Evolutionary conservation across 2,113 vertebrate genomes (phyloP).

Genomic region (Neomonachus schauinslandi): DNA sequence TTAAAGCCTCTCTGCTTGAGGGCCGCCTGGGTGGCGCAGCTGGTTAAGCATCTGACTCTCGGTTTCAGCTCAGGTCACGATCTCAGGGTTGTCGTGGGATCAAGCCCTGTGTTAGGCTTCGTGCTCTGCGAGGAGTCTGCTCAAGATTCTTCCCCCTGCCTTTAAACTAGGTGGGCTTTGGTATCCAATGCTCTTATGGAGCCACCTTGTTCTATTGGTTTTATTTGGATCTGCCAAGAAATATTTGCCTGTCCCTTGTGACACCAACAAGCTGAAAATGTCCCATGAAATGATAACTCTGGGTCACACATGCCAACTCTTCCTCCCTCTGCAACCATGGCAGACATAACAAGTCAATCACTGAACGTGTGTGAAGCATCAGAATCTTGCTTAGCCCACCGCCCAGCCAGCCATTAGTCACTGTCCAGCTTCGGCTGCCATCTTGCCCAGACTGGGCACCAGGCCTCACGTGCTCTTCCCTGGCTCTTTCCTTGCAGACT

Average conservation of each 20-base stretch:
- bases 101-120: neutral
- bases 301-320: neutral
- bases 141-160: neutral
- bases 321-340: neutral
- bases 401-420: neutral
- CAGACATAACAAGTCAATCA: neutral
- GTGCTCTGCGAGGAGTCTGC: neutral
- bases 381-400: neutral
- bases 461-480: neutral
- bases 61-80: neutral
- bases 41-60: neutral
- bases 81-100: neutral
- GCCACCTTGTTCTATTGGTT: neutral
- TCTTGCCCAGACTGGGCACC: neutral
- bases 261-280: neutral
- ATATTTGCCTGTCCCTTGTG: neutral
- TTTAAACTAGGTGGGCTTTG: neutral
- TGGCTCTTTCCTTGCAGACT: conserved; percentile 88
- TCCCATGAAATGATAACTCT: neutral
- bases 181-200: neutral
- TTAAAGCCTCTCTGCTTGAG: neutral
- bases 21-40: neutral
- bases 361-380: neutral
- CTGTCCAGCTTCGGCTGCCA: neutral
- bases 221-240: neutral